Evolutionary conservation across 2,113 vertebrate species (phyloP), one percentile per base, ranked within the genome.

Genomic region (Notarius quadriscutis): DNA sequence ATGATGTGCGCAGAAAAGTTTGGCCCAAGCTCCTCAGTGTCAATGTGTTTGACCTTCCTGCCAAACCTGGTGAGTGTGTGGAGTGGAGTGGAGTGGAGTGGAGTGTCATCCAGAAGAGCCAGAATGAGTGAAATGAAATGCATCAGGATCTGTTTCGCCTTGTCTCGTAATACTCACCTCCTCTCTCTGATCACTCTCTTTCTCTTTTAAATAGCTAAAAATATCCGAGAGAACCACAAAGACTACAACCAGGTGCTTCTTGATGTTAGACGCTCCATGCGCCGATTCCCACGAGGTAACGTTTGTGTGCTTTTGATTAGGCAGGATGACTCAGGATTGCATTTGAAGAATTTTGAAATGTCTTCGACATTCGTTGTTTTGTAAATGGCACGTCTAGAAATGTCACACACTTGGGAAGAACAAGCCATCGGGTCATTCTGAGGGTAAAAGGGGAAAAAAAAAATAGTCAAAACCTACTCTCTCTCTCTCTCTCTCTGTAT

Each of bases 221-320:
- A 94, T 93, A 91, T 94, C 75, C 91, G 95, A 15, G 91, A 94
- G 86, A 92, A 92, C 91, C 96, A 96, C 91, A 95, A 94, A 74
- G 96, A 97, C 91, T 95, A 92, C 89, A 95, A 95, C 90, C 96
- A 97, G 91, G 96, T 97, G 51, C 90, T 95, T 48, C 91, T 97
- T 85, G 96, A 97, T 87, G 96, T 97, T 84, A 92, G 91, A 15
- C 94, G 96, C 74, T 97, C 96, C 15, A 91, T 95, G 90, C 94
- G 95, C 71, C 92, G 96, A 18, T 97, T 97, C 78, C 96, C 96
- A 0, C 93, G 92, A 94, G 94, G 96, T 96, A 63, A 30, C 10
- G 50, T 60, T 83, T 25, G 5, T 30, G 41, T 85, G 4, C 67
- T 30, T 53, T 72, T 60, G 60, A 30, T 71, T 58, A 25, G 30